Base-by-base conservation (phyloP, 1,140 invertebrate genomes). In the Papilio machaon region DNA sequence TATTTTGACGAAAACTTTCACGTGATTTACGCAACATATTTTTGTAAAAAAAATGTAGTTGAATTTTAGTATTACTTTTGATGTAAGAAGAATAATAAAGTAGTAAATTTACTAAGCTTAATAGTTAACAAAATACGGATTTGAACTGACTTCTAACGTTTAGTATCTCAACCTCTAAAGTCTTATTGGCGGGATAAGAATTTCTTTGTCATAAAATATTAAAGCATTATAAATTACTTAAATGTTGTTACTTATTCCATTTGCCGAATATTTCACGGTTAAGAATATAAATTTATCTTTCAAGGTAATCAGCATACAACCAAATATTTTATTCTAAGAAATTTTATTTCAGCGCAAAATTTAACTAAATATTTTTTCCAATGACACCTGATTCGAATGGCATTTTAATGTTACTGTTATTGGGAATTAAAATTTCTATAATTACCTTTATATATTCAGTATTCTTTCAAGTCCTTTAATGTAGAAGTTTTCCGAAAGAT, bases 401-500 rank as follows among this genome's bases (percentile, higher is more conserved):
- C 10, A 30, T 10, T 64, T 30, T 1, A 64, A 30, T 30, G 23
- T 64, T 2, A 13, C 17, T 13, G 9, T 23, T 30, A 13, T 64
- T 11, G 8, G 23, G 13, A 67, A 13, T 19, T 35, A 13, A 10
- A 70, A 35, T 64, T 74, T 67, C 49, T 47, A 87, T 88, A 88
- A 87, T 89, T 87, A 92, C 92, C 91, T 94, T 84, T 85, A 80
- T 73, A 80, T 77, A 80, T 83, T 81, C 80, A 82, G 84, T 84
- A 85, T 87, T 79, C 85, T 73, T 82, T 84, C 78, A 85, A 85
- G 80, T 91, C 90, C 85, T 89, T 88, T 87, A 89, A 84, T 83
- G 82, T 87, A 91, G 91, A 93, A 91, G 90, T 87, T 85, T 82
- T 89, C 93, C 93, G 93, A 91, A 91, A 92, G 89, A 92, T 90